A percentile compares a stretch with the other conserved stretches of the same genome.
Evolutionary conservation across 2,797 vertebrate genomes (phyloP).

Genomic region (Poeciliopsis infans): DNA sequence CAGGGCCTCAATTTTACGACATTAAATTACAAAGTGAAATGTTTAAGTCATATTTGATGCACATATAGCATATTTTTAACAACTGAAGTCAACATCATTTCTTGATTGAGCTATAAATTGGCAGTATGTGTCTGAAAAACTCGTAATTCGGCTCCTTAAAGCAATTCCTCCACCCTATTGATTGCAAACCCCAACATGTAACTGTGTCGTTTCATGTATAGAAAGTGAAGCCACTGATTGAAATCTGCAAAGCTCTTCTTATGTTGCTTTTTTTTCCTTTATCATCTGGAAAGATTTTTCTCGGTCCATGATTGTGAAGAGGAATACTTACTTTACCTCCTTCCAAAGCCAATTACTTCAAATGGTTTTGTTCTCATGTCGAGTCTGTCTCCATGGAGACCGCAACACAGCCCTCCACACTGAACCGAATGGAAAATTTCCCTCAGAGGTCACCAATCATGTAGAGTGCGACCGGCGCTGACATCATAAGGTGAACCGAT

Average conservation of each 20-base stretch:
- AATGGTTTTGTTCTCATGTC: conserved; percentile 22
- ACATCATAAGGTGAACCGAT: conserved; percentile 53
- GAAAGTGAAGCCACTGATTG: background rate
- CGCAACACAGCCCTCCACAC: conserved; percentile 26
- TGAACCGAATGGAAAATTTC: conserved; percentile 17
- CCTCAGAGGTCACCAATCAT: conserved; percentile 40
- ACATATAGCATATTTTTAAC: no score
- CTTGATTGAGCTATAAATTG: no score
- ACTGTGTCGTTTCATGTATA: background rate
- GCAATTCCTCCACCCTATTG: background rate
- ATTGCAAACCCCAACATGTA: background rate
- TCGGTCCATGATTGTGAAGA: background rate
- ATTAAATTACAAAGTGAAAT: no score
- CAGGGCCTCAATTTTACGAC: no score
- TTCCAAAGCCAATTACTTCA: conserved; percentile 36
- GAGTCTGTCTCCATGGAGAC: conserved; percentile 52
- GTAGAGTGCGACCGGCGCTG: conserved; percentile 37
- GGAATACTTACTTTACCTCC: conserved; percentile 1
- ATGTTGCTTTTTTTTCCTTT: background rate
- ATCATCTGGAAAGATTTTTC: background rate
- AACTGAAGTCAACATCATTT: no score
- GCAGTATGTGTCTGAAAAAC: no score
- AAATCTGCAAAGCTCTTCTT: background rate
- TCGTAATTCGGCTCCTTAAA: no score
- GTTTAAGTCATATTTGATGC: no score